phyloP scores from a whole-genome alignment of 2,797 vertebrate species.

The Rhadinocentrus ornatus region DNA sequence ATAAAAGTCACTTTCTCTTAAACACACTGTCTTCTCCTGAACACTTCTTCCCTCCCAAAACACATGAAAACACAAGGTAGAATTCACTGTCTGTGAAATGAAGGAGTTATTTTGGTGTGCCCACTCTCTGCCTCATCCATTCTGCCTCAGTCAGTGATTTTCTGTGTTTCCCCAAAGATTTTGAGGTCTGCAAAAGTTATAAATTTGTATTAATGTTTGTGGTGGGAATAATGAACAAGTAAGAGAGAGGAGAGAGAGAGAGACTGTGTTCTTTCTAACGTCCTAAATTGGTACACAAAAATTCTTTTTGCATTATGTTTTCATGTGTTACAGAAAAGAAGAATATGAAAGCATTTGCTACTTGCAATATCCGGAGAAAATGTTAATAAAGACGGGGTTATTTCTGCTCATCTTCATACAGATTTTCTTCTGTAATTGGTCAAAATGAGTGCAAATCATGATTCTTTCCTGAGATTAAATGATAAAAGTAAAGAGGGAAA shows the following conservation, averaged over 20 bases:
- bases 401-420: constrained; percentile 48
- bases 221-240: constrained; percentile 29
- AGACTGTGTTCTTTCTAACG: constrained; percentile 5
- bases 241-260: constrained; percentile 21
- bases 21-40: not conserved
- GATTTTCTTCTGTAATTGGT: constrained; percentile 56
- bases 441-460: constrained; percentile 30
- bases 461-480: constrained; percentile 36
- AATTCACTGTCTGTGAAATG: not conserved
- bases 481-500: constrained; percentile 26
- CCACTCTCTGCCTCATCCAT: not conserved
- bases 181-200: constrained; percentile 6
- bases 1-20: constrained; percentile 4
- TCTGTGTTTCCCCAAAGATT: constrained; percentile 19
- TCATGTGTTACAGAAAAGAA: constrained; percentile 31
- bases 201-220: constrained; percentile 13
- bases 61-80: constrained; percentile 9
- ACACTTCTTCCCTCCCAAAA: not conserved
- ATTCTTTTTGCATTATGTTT: not conserved
- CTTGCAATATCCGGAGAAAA: constrained; percentile 43
- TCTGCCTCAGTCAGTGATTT: constrained; percentile 29
- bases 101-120: not conserved
- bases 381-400: constrained; percentile 10
- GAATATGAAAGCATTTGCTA: constrained; percentile 17
- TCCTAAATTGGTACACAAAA: constrained; percentile 34